Evolutionary conservation across 2,797 vertebrate genomes (phyloP).

Genomic region (Lophius americanus): DNA sequence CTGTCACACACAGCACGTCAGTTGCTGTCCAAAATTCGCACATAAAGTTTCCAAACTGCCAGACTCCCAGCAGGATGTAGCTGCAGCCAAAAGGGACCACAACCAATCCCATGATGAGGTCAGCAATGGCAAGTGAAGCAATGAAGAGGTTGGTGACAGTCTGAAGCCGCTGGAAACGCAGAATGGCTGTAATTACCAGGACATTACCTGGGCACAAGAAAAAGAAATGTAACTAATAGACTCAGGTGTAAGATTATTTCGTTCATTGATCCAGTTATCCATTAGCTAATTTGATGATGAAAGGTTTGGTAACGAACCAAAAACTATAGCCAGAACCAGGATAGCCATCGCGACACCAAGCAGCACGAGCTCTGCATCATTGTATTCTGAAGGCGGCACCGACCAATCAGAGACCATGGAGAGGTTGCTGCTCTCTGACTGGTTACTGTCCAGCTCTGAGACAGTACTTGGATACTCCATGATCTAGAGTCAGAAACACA

Average conservation of each 20-base stretch:
- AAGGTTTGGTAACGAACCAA: constrained; percentile 72
- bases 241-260: neutral
- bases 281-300: neutral
- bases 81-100: constrained; percentile 94
- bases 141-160: constrained; percentile 98
- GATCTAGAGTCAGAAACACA: constrained; percentile 58
- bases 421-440: constrained; percentile 47
- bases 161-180: constrained; percentile 93
- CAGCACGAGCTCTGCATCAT: constrained; percentile 83
- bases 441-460: constrained; percentile 44
- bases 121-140: constrained; percentile 93
- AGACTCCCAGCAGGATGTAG: constrained; percentile 88
- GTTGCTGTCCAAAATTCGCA: constrained; percentile 95
- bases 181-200: constrained; percentile 93
- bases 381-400: constrained; percentile 45
- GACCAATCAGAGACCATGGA: constrained; percentile 4
- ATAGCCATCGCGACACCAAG: constrained; percentile 89
- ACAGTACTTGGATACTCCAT: constrained; percentile 59
- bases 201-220: constrained; percentile 82
- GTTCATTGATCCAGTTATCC: neutral
- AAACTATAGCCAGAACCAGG: constrained; percentile 91
- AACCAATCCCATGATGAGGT: constrained; percentile 94
- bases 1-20: constrained; percentile 95
- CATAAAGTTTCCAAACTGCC: constrained; percentile 92
- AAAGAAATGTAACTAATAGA: neutral